A percentile compares a stretch with the other conserved stretches of the same genome.
Conservation (phyloP, 2,888 invertebrate species). For the Epirrhoe alternata region DNA sequence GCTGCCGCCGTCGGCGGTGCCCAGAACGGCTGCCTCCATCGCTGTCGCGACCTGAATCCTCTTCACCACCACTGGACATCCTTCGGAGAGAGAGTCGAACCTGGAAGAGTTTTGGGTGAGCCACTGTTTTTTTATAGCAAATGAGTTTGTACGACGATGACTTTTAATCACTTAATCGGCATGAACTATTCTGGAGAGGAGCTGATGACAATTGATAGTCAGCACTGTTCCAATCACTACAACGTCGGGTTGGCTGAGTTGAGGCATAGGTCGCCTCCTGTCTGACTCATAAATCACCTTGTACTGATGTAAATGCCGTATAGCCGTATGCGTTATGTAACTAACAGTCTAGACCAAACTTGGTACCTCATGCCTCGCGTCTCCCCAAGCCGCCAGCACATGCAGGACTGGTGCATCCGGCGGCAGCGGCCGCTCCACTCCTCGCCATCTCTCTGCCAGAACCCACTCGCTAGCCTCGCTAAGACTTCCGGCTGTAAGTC, state of each 20-base stretch:
- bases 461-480: constrained; percentile 86
- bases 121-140: too few species aligned
- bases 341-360: background rate
- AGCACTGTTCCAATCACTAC: too few species aligned
- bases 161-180: too few species aligned
- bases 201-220: too few species aligned
- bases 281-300: too few species aligned
- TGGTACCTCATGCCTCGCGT: constrained; percentile 76
- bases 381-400: constrained; percentile 93
- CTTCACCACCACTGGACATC: constrained; percentile 78
- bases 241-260: too few species aligned
- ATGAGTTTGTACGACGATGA: too few species aligned
- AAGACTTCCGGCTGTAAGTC: constrained; percentile 55
- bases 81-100: constrained; percentile 79
- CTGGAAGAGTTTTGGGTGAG: constrained; percentile 47
- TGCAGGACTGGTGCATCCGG: constrained; percentile 90
- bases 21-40: constrained; percentile 71
- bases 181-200: too few species aligned
- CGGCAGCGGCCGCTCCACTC: constrained; percentile 90
- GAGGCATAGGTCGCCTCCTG: too few species aligned
- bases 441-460: constrained; percentile 91
- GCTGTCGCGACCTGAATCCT: constrained; percentile 81
- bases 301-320: too few species aligned
- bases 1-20: constrained; percentile 63
- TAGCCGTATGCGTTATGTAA: background rate